Evolutionary conservation across 2,113 vertebrate species (phyloP).

Genomic region (Dermatemys mawii): DNA sequence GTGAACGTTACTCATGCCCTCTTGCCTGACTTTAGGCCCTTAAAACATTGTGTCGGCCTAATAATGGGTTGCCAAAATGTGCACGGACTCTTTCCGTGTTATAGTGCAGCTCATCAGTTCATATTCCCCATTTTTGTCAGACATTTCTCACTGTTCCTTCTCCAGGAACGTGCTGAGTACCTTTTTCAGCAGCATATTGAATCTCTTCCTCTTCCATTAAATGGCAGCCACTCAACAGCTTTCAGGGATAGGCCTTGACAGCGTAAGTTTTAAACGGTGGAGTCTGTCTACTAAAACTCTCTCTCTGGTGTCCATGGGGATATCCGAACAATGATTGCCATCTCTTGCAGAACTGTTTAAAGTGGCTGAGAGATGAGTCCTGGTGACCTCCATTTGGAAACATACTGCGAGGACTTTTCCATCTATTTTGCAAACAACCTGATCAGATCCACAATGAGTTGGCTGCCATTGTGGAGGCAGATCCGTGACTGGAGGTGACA

Average conservation of each 20-base stretch:
- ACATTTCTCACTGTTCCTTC: not conserved
- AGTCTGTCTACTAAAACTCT: not conserved
- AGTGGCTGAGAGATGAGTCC: not conserved
- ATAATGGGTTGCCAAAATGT: not conserved
- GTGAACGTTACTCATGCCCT: not conserved
- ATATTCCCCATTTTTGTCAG: not conserved
- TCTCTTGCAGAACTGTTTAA: accelerated
- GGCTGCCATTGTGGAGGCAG: not conserved
- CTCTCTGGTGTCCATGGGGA: accelerated
- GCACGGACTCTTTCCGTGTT: not conserved
- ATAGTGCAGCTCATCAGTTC: not conserved
- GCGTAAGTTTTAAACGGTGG: not conserved
- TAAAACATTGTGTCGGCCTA: not conserved
- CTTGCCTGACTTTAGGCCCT: not conserved
- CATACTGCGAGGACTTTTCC: not conserved
- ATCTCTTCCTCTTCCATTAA: not conserved
- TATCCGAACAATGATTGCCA: not conserved
- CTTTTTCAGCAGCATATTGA: not conserved
- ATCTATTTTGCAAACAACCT: not conserved
- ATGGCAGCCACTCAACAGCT: not conserved
- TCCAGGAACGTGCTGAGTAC: not conserved
- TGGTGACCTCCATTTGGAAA: not conserved
- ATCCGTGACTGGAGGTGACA: not conserved
- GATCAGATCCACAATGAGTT: not conserved
- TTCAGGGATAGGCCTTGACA: not conserved